Percentiles rank a stretch among this genome's conserved stretches.
Evolutionary conservation across 2,888 invertebrate genomes (phyloP).

Genomic region (Theodoxus fluviatilis): DNA sequence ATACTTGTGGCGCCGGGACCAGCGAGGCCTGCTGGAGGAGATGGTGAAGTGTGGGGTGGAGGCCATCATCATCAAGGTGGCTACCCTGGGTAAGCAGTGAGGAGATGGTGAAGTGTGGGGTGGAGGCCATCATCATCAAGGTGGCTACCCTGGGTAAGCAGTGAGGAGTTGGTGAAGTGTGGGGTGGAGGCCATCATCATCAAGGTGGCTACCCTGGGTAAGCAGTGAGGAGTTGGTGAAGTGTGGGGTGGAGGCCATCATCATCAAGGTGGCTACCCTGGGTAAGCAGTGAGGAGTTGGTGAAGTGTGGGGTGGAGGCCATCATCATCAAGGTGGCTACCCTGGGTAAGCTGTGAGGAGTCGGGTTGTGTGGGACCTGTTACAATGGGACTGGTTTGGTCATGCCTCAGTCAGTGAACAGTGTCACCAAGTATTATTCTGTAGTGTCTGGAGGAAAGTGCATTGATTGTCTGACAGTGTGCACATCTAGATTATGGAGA

Average conservation of each 20-base stretch:
- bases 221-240: conserved; percentile 96
- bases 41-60: conserved; percentile 94
- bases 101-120: conserved; percentile 93
- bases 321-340: conserved; percentile 97
- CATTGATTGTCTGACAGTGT: neutral
- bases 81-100: conserved; percentile 77
- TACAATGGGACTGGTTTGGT: too few species aligned
- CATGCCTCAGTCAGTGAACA: too few species aligned
- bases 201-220: conserved; percentile 89
- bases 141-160: conserved; percentile 83
- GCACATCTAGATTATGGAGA: neutral
- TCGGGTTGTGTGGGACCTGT: neutral
- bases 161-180: conserved; percentile 96
- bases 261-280: conserved; percentile 96
- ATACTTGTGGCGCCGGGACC: conserved; percentile 95
- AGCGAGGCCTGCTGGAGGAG: conserved; percentile 90
- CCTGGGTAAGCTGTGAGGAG: conserved; percentile 69
- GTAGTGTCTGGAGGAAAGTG: too few species aligned
- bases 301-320: conserved; percentile 87
- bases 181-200: conserved; percentile 93
- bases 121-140: conserved; percentile 96
- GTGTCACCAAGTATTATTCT: too few species aligned
- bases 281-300: conserved; percentile 90
- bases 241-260: conserved; percentile 87
- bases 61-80: conserved; percentile 97